Percentiles rank a stretch among this genome's conserved stretches.
These are phyloP conservation scores for Cremastinae sp. DNA, from an alignment of 2,888 invertebrate genomes.

Conservation along the genomic window DNA sequence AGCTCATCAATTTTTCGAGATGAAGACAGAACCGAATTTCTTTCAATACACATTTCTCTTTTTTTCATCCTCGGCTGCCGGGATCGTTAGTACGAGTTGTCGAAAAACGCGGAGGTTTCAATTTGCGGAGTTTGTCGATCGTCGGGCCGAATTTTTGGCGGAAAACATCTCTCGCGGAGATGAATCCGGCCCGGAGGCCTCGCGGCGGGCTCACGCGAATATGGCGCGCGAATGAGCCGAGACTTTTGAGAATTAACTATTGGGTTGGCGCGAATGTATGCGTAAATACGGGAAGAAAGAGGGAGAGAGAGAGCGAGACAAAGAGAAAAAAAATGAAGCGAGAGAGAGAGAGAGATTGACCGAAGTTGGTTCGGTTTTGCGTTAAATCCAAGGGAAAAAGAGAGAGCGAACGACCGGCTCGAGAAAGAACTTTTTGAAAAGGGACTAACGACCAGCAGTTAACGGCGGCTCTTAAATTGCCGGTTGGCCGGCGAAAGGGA, in stretches of 20 bases:
- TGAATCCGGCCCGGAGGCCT: background rate
- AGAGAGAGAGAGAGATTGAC: conserved; percentile 49
- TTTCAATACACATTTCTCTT: background rate
- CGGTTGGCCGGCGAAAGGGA: conserved; percentile 72
- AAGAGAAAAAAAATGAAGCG: conserved; percentile 21
- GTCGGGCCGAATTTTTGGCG: background rate
- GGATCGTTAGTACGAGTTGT: conserved; percentile 6
- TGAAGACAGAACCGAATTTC: too few relatives aligned
- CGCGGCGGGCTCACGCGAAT: conserved; percentile 45
- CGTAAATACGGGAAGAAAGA: conserved; percentile 24
- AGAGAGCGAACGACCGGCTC: conserved; percentile 65
- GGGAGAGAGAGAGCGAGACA: conserved; percentile 52
- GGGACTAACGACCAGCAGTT: conserved; percentile 81
- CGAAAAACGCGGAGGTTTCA: too few relatives aligned
- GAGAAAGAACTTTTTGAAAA: conserved; percentile 80
- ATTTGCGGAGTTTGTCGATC: too few relatives aligned
- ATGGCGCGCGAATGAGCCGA: conserved; percentile 38
- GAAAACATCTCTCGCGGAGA: conserved; percentile 18
- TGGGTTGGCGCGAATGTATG: conserved; percentile 37
- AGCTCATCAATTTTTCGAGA: too few relatives aligned
- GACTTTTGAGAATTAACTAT: conserved; percentile 46
- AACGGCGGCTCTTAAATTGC: conserved; percentile 81
- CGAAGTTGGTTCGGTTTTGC: conserved; percentile 28
- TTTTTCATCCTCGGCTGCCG: conserved; percentile 8
- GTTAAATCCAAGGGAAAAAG: conserved; percentile 35